A percentile compares a stretch with the other conserved stretches of the same genome.
Conservation (phyloP, 2,113 vertebrate genomes). For the Neodontobutis hainanensis region DNA sequence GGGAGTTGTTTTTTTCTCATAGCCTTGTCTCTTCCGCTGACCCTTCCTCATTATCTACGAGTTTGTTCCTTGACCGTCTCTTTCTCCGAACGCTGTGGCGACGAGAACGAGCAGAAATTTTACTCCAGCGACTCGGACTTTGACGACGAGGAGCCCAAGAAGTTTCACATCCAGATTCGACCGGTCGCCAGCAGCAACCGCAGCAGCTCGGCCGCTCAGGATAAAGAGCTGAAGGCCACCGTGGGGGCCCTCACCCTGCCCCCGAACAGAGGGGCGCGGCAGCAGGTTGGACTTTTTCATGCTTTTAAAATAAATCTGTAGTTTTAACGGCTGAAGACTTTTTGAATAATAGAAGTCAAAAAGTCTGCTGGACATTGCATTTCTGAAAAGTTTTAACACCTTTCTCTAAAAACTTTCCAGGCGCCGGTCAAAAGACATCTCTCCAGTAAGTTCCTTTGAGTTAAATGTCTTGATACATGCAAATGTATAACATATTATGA, state of each 20-base stretch:
- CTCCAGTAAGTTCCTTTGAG: slow-evolving; percentile 78
- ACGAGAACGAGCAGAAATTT: slow-evolving; percentile 78
- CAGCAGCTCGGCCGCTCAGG: slow-evolving; percentile 75
- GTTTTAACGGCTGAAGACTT: too few species aligned
- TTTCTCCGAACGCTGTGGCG: slow-evolving; percentile 69
- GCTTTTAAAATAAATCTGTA: neutral
- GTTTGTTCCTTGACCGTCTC: slow-evolving; percentile 80
- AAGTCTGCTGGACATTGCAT: too few species aligned
- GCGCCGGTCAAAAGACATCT: slow-evolving; percentile 83
- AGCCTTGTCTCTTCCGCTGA: neutral
- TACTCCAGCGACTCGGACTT: slow-evolving; percentile 96
- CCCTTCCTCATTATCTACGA: neutral
- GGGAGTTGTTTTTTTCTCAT: neutral
- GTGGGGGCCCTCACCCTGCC: slow-evolving; percentile 88
- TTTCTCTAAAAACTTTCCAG: slow-evolving; percentile 69
- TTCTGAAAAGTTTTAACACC: neutral
- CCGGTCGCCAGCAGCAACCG: slow-evolving; percentile 75
- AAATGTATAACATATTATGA: too few species aligned
- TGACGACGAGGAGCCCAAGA: slow-evolving; percentile 91
- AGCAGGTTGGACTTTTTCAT: slow-evolving; percentile 27
- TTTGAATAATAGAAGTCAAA: too few species aligned
- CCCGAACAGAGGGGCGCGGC: slow-evolving; percentile 77
- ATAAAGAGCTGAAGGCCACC: slow-evolving; percentile 89
- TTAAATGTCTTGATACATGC: neutral
- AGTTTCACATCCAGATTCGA: slow-evolving; percentile 90